Evolutionary conservation across 2,888 invertebrate genomes (phyloP).

Genomic region (Schizotus pectinicornis): DNA sequence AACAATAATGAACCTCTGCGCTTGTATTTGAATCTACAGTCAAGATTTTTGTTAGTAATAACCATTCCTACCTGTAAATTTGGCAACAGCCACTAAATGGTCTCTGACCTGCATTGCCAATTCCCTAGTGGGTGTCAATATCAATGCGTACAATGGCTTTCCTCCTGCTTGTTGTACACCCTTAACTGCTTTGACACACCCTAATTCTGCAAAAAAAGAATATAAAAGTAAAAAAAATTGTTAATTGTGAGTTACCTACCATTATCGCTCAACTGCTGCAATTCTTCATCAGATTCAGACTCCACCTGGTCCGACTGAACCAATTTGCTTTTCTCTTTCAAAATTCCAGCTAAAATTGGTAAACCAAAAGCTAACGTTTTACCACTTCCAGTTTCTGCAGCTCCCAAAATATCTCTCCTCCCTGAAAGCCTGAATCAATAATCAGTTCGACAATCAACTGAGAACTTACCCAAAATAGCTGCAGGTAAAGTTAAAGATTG

Average conservation of each 20-base stretch:
- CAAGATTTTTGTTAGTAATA: conserved; percentile 2
- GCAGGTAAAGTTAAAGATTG: conserved; percentile 82
- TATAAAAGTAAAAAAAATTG: too few relatives aligned
- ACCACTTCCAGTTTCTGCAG: conserved; percentile 98
- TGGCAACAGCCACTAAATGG: conserved; percentile 80
- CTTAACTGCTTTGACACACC: conserved; percentile 68
- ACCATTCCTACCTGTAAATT: conserved; percentile 70
- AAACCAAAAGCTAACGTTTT: conserved; percentile 98
- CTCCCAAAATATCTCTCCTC: conserved; percentile 92
- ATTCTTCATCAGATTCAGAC: conserved; percentile 12
- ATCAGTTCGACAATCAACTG: conserved; percentile 3
- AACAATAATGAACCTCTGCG: too few relatives aligned
- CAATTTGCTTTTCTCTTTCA: conserved; percentile 60
- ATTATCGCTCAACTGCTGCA: conserved; percentile 34
- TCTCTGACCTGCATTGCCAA: conserved; percentile 92
- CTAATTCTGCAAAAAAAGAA: conserved; percentile 58
- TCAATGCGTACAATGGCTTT: conserved; percentile 78
- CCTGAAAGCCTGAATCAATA: conserved; percentile 55
- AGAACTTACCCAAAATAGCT: conserved; percentile 75
- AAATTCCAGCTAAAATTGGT: conserved; percentile 86
- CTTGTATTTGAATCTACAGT: too few relatives aligned
- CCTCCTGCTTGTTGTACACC: conserved; percentile 54
- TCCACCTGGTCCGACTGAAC: not conserved
- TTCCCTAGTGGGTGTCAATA: conserved; percentile 95
- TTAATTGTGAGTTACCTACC: too few relatives aligned